Conservation (phyloP, 2,113 vertebrate species). For the Holacanthus passer region DNA sequence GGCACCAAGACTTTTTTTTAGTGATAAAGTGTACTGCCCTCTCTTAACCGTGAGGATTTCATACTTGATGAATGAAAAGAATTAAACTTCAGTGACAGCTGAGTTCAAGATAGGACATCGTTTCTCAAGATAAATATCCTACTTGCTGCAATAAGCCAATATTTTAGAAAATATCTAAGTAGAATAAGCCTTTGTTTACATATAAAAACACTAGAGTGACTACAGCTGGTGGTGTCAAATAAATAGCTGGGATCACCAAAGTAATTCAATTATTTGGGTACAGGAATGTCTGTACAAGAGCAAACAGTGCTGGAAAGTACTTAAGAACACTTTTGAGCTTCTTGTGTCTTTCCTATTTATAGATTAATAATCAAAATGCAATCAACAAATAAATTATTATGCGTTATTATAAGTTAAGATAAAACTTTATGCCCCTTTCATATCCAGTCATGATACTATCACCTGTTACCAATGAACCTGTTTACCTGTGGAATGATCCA, state of each 20-base stretch:
- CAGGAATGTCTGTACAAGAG: too few species aligned
- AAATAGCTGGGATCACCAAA: neutral
- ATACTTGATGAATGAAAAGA: neutral
- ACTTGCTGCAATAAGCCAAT: neutral
- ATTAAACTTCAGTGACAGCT: neutral
- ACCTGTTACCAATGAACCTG: too few species aligned
- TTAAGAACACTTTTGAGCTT: too few species aligned
- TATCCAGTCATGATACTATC: too few species aligned
- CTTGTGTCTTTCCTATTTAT: too few species aligned
- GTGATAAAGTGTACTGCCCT: neutral
- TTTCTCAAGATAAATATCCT: neutral
- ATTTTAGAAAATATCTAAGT: neutral
- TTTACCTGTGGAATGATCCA: too few species aligned
- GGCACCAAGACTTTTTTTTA: neutral
- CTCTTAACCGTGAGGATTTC: neutral
- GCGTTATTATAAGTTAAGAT: too few species aligned
- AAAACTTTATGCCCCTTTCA: too few species aligned
- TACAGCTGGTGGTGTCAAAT: neutral
- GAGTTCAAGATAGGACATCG: neutral
- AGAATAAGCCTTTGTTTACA: neutral
- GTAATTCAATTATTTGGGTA: neutral
- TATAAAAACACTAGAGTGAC: neutral
- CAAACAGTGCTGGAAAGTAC: neutral
- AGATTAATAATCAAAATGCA: too few species aligned
- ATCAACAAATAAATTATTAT: too few species aligned